Evolutionary conservation across 2,797 vertebrate species (phyloP), one percentile per base, ranked within the genome.

Genomic region (Anisognathus igniventris): DNA sequence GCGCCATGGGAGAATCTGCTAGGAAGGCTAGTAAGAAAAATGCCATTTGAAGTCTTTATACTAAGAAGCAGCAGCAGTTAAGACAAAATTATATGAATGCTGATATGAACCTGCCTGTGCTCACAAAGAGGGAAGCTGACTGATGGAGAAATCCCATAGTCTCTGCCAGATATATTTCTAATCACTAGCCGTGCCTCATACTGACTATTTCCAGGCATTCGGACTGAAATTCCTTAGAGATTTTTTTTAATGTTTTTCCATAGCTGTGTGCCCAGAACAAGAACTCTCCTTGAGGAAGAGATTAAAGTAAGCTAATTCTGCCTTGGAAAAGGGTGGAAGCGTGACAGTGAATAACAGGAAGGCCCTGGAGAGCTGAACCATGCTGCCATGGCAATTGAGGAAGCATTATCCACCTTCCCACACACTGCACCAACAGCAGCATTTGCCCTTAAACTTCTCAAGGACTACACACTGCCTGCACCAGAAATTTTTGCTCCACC

Each of bases 161-260:
- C 27, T 91, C 62, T 53, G 60, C 76, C 66, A 88, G 70, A 53
- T 27, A 33, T 3, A n/a, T 74, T 81, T 80, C 47, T 88, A 62
- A 92, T 81, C 68, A 71, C 20, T 67, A 73, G 19, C n/a, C 12
- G 2, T 37, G 58, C 56, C 72, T 79, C 64, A 45, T 23, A 35
- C 31, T 37, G n/a, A 91, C 14, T 76, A 85, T 87, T 93, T 92
- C 87, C 95, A 87, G 67, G 57, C 78, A 89, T 88, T 96, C 56
- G 87, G 48, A 44, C 27, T 67, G 39, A 21, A 66, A n/a, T 76
- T 70, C 53, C 80, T 86, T 27, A 39, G 91, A 87, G 88, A 60
- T 30, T 42, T 27, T 76, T 88, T 30, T 56, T 53, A 77, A 51
- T 37, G 3, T 86, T 95, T 95, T 95, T 81, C 90, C 83, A 72